A percentile compares a stretch with the other conserved stretches of the same genome.
Conservation (phyloP, 1,140 invertebrate species). For the Neodiprion virginianus region DNA sequence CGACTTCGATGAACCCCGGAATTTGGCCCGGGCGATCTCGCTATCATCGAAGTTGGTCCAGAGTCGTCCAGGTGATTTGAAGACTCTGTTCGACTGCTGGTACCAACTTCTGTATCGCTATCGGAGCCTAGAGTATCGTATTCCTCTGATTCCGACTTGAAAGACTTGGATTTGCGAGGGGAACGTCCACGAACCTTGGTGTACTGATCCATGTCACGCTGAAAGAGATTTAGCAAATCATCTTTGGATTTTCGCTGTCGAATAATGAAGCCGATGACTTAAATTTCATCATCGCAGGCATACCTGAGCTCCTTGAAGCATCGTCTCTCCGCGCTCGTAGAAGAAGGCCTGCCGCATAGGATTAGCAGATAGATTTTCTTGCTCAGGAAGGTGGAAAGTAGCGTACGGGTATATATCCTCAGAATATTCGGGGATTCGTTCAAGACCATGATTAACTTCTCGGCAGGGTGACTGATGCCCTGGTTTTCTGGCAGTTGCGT, state of each 20-base stretch:
- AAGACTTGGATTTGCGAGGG: constrained; percentile 58
- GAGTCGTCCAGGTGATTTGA: constrained; percentile 63
- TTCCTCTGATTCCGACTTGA: constrained; percentile 68
- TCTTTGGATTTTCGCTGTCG: background rate
- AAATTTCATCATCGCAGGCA: background rate
- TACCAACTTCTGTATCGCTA: constrained; percentile 64
- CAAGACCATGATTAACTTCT: constrained; percentile 59
- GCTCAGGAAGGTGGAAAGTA: constrained; percentile 68
- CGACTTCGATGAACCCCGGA: constrained; percentile 46
- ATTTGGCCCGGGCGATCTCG: constrained; percentile 52
- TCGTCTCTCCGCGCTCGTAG: constrained; percentile 57
- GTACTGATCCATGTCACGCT: constrained; percentile 58
- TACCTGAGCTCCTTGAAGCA: constrained; percentile 56
- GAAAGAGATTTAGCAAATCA: constrained; percentile 30
- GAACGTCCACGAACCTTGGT: constrained; percentile 56
- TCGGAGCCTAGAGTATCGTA: constrained; percentile 68
- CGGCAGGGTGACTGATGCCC: constrained; percentile 61
- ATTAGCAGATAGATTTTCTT: constrained; percentile 61
- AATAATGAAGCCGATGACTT: background rate
- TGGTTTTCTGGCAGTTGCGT: constrained; percentile 65
- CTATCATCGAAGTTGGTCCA: constrained; percentile 52
- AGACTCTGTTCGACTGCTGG: constrained; percentile 62
- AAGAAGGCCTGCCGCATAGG: constrained; percentile 54
- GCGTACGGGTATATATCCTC: constrained; percentile 72
- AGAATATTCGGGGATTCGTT: constrained; percentile 67